phyloP scores from a whole-genome alignment of 2,888 invertebrate genomes.

The Drosophila barbarae region DNA sequence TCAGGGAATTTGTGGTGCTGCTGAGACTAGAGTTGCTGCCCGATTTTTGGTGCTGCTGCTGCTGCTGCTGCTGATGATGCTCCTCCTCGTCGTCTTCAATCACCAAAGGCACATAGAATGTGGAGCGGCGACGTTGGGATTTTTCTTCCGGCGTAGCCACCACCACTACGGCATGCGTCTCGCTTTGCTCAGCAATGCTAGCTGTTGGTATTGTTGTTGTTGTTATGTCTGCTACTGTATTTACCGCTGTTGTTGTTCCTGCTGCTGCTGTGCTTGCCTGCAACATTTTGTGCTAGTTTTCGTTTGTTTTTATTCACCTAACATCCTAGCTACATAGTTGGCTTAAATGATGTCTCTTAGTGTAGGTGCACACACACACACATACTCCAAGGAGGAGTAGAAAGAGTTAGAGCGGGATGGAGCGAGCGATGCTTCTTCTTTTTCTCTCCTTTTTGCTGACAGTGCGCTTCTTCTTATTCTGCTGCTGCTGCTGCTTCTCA shows the following conservation, averaged over 20 bases:
- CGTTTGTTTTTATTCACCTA: constrained; percentile 12
- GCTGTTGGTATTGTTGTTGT: constrained; percentile 13
- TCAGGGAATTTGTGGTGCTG: constrained; percentile 36
- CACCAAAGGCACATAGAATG: constrained; percentile 86
- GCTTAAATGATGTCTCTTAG: constrained; percentile 19
- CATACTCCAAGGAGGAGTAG: constrained; percentile 10
- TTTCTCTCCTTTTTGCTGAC: constrained; percentile 18
- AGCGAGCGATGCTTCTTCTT: constrained; percentile 10
- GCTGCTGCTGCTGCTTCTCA: constrained; percentile 52
- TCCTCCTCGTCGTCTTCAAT: constrained; percentile 74
- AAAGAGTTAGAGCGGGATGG: constrained; percentile 27
- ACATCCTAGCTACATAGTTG: constrained; percentile 13
- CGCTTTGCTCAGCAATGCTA: constrained; percentile 34
- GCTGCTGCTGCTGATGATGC: constrained; percentile 10
- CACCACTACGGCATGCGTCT: constrained; percentile 40
- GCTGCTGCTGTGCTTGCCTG: constrained; percentile 60
- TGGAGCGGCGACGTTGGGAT: constrained; percentile 84
- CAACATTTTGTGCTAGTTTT: constrained; percentile 63
- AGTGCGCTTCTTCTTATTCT: constrained; percentile 32
- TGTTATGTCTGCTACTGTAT: constrained; percentile 14
- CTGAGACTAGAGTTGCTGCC: constrained; percentile 55
- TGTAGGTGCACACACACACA: constrained; percentile 35
- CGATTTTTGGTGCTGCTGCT: constrained; percentile 29
- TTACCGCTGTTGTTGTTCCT: constrained; percentile 33
- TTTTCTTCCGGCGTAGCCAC: constrained; percentile 79